Evolutionary conservation across 2,888 invertebrate genomes (phyloP).

Genomic region (Conomelus anceps): DNA sequence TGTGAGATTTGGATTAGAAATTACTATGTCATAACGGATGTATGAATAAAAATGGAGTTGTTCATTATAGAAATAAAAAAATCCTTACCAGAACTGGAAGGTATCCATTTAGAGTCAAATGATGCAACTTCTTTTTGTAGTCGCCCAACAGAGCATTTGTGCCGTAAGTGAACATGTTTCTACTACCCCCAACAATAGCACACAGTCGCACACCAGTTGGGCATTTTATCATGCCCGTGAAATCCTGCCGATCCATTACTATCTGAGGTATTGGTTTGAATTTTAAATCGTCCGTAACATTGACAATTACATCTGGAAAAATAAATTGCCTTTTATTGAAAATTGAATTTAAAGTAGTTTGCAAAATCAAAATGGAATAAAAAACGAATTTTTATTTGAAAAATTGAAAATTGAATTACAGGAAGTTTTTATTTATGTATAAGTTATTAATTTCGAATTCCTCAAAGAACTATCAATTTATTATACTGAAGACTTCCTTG

Average conservation of each 20-base stretch:
- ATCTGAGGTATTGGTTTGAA: background rate
- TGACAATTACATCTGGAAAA: background rate
- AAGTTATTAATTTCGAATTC: no score
- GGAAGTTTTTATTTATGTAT: no score
- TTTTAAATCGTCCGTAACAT: background rate
- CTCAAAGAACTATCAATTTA: no score
- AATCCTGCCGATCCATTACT: background rate
- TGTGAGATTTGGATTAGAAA: no score
- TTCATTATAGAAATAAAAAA: background rate
- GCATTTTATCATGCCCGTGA: background rate
- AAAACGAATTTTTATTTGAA: no score
- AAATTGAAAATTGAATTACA: no score
- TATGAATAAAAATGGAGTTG: background rate
- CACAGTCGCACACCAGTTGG: background rate
- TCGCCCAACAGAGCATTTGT: background rate
- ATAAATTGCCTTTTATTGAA: background rate
- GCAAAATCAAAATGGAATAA: no score
- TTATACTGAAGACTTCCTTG: no score
- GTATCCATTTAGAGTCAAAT: background rate
- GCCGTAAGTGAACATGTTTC: background rate
- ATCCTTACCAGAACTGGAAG: background rate
- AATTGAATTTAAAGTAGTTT: background rate
- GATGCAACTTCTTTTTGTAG: background rate
- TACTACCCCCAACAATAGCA: background rate
- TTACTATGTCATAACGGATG: no score